Percentiles rank a stretch among this genome's conserved stretches.
These are phyloP conservation scores for Pentamera pediparva DNA, from an alignment of 53 echinoderm and acorn worm species.

Conservation along the genomic window DNA sequence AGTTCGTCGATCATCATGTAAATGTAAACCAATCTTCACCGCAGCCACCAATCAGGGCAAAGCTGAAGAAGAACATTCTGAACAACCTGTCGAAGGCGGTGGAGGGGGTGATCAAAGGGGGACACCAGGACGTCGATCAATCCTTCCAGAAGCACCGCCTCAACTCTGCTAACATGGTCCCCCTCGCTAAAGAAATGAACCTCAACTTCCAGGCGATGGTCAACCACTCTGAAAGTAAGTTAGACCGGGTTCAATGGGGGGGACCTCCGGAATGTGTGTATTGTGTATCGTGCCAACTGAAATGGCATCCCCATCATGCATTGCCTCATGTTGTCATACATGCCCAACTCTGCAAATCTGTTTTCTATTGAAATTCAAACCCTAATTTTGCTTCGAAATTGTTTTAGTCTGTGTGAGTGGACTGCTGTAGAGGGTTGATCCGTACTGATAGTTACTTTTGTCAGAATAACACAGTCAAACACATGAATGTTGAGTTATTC, in stretches of 20 bases:
- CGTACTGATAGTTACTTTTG: too few relatives aligned
- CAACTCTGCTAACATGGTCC: constrained; percentile 62
- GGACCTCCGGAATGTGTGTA: neutral
- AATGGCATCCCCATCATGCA: too few relatives aligned
- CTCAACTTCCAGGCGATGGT: constrained; percentile 62
- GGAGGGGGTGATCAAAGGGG: constrained; percentile 77
- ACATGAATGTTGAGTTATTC: too few relatives aligned
- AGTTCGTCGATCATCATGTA: neutral
- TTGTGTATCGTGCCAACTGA: too few relatives aligned
- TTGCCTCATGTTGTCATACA: too few relatives aligned
- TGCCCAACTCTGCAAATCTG: too few relatives aligned
- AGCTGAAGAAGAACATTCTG: constrained; percentile 77
- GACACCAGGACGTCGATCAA: constrained; percentile 70
- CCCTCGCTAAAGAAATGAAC: constrained; percentile 65
- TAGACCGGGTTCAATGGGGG: neutral
- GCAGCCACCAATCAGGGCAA: constrained; percentile 83
- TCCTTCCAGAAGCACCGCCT: constrained; percentile 78
- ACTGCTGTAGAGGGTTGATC: too few relatives aligned
- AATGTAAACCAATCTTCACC: neutral
- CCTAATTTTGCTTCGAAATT: too few relatives aligned
- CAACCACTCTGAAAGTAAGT: constrained; percentile 71
- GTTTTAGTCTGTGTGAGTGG: too few relatives aligned
- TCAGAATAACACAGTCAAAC: too few relatives aligned
- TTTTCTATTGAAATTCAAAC: too few relatives aligned
- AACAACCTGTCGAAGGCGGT: constrained; percentile 77